Conservation (phyloP, 2,888 invertebrate genomes). For the Mimas tiliae region DNA sequence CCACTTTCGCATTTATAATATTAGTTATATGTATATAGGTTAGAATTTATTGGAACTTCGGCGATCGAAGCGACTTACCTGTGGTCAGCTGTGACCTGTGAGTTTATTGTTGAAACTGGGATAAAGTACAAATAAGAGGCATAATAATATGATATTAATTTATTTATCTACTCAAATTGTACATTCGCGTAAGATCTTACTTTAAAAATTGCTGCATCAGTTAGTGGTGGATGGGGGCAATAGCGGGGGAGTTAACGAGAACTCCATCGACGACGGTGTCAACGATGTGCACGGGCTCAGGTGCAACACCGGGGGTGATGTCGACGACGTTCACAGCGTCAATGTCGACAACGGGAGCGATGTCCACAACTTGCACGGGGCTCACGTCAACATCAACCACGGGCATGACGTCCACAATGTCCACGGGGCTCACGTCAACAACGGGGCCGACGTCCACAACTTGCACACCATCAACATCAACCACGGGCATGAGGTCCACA, state of each 20-base stretch:
- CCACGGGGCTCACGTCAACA: slow-evolving; percentile 26
- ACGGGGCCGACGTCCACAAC: background rate
- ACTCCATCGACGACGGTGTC: background rate
- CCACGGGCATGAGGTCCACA: slow-evolving; percentile 4
- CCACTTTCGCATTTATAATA: no score
- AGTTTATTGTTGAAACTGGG: no score
- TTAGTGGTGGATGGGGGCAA: background rate
- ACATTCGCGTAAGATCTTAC: background rate
- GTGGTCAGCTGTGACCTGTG: no score
- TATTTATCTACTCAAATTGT: background rate
- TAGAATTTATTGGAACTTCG: no score
- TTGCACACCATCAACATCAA: background rate
- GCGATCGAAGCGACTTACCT: no score
- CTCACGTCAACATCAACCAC: slow-evolving; percentile 7
- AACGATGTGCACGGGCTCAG: slow-evolving; percentile 35
- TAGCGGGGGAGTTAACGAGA: background rate
- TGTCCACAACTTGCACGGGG: slow-evolving; percentile 30
- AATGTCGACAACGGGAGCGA: slow-evolving; percentile 31
- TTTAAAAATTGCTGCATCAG: background rate
- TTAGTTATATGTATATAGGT: no score
- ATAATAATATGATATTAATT: background rate
- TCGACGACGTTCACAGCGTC: slow-evolving; percentile 18
- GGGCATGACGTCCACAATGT: background rate
- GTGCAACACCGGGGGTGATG: slow-evolving; percentile 33
- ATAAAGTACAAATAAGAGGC: background rate